Evolutionary conservation across 1,140 invertebrate genomes (phyloP).

Genomic region (Spodoptera litura): DNA sequence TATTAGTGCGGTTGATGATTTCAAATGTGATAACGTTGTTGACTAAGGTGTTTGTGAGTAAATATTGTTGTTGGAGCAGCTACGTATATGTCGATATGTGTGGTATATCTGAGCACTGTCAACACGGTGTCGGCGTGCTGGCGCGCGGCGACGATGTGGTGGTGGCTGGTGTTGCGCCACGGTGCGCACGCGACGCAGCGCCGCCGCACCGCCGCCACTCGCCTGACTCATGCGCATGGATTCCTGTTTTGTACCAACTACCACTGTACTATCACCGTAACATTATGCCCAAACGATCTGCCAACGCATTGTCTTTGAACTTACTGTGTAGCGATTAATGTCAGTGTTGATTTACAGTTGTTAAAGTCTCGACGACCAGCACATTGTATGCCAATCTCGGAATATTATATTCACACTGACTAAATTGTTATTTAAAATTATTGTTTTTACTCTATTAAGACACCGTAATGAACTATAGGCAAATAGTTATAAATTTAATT

Average conservation of each 20-base stretch:
- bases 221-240: constrained; percentile 77
- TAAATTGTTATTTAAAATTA: constrained; percentile 22
- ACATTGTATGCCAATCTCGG: constrained; percentile 50
- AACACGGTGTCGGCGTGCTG: constrained; percentile 19
- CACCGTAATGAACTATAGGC: background rate
- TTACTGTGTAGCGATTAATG: constrained; percentile 79
- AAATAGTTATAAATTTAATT: too few relatives aligned
- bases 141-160: constrained; percentile 42
- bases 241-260: constrained; percentile 75
- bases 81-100: too few relatives aligned
- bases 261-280: constrained; percentile 72
- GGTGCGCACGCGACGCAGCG: constrained; percentile 56
- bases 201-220: constrained; percentile 61
- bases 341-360: constrained; percentile 73
- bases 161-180: constrained; percentile 38
- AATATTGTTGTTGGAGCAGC: too few relatives aligned
- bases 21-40: too few relatives aligned
- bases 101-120: background rate
- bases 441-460: background rate
- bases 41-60: too few relatives aligned
- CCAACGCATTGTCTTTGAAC: constrained; percentile 84
- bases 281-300: constrained; percentile 82
- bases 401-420: constrained; percentile 46
- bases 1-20: too few relatives aligned
- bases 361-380: constrained; percentile 55